phyloP scores from a whole-genome alignment of 2,888 invertebrate species.

The Mechanitis messenoides region DNA sequence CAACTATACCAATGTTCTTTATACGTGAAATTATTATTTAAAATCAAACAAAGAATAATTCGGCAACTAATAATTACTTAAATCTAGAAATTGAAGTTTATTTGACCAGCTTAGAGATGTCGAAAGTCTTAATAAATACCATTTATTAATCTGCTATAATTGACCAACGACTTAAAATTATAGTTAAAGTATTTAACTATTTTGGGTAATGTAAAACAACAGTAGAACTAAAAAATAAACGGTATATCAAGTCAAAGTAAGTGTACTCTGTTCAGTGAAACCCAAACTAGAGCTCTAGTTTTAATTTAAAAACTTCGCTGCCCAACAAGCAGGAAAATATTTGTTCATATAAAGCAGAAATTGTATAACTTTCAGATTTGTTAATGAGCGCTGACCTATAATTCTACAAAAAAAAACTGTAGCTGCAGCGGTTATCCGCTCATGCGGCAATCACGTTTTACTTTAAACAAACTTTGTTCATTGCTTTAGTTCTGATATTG shows the following conservation, averaged over 20 bases:
- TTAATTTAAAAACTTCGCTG: background rate
- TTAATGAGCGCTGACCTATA: slow-evolving; percentile 6
- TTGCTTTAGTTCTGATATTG: slow-evolving; percentile 15
- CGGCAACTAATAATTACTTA: too few species aligned
- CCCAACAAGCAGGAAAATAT: background rate
- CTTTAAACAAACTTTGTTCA: slow-evolving; percentile 19
- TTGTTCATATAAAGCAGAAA: background rate
- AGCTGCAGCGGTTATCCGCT: slow-evolving; percentile 10
- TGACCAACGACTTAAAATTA: too few species aligned
- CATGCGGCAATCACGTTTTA: slow-evolving; percentile 20
- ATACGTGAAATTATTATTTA: background rate
- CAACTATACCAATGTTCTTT: slow-evolving; percentile 1
- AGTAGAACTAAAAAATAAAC: too few species aligned
- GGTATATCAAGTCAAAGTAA: too few species aligned
- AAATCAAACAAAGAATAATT: too few species aligned
- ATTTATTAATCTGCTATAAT: too few species aligned
- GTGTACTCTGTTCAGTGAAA: background rate
- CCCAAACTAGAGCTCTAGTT: background rate
- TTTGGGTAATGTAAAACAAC: too few species aligned
- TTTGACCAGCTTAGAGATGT: too few species aligned
- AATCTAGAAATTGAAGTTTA: too few species aligned
- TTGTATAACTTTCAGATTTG: slow-evolving; percentile 3
- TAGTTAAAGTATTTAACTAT: too few species aligned
- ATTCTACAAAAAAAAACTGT: slow-evolving; percentile 4
- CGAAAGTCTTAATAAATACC: too few species aligned